Base-by-base conservation (phyloP, 2,888 invertebrate genomes). In the Philopedon plagiatum region DNA sequence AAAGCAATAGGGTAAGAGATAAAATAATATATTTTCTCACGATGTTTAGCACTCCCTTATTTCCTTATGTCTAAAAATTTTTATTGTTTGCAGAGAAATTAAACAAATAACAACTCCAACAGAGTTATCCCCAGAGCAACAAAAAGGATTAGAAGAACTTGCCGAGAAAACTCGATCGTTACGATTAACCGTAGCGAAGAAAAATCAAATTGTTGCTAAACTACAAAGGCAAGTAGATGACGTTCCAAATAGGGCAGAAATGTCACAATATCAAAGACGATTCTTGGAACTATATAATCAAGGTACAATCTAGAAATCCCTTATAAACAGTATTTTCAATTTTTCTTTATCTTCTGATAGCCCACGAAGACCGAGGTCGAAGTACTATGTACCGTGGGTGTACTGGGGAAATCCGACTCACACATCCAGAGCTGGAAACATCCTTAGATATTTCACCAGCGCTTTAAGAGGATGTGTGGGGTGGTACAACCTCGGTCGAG, bases 231-330 rank as follows among this genome's bases (percentile, higher is more conserved):
- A 95, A 80, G 87, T 98, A 66, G 99, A 99, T 83, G 96, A 97
- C 80, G 92, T 97, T 66, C 99, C 99, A 0, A 94, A 95, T 32
- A 90, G 97, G 71, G 94, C 96, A 0, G 99, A 99, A 84, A 87
- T 99, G 63, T 90, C 95, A 62, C 99, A 99, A 83, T 99, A 99
- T 85, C 98, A 99, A 84, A 90, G 95, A 80, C 88, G 99, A 79
- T 99, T 99, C 85, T 90, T 98, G 80, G 99, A 99, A 86, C 89
- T 99, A 7, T 98, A 98, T 83, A 96, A 97, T 87, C 97, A 95
- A 91, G 94, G 94, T 93, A 82, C 8, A 11, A 39, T 1, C 0
- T 41, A 5, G 4, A 26, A 5, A 26, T 26, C 4, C 26, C 26
- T 26, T 7, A 26, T 26, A 26, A 37, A 11, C 34, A 37, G 11